Percentiles rank a stretch among this genome's conserved stretches.
Evolutionary conservation across 1,140 invertebrate genomes (phyloP).

Genomic region (Asbolus verrucosus): DNA sequence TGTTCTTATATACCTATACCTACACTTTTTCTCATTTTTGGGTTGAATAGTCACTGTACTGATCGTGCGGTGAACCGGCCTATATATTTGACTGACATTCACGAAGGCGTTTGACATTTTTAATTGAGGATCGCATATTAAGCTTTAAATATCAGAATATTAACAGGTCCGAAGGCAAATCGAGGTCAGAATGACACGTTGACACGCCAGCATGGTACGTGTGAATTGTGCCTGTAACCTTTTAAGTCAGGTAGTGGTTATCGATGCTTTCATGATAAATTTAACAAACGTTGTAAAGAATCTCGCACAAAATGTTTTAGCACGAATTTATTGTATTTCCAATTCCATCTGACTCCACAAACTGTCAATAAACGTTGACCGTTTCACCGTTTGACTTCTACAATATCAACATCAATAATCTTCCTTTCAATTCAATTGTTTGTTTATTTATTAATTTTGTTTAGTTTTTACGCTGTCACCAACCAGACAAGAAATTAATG

Average conservation of each 20-base stretch:
- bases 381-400: conserved; percentile 29
- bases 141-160: too few relatives aligned
- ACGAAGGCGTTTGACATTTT: not conserved
- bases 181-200: conserved; percentile 1
- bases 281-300: conserved; percentile 26
- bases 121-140: not conserved
- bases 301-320: conserved; percentile 10
- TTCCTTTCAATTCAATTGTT: conserved; percentile 32
- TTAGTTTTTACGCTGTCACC: conserved; percentile 12
- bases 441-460: conserved; percentile 39
- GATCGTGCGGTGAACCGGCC: too few relatives aligned
- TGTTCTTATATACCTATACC: too few relatives aligned
- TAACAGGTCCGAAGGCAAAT: conserved; percentile 6
- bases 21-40: too few relatives aligned
- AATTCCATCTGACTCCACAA: conserved; percentile 14
- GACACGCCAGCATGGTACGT: not conserved
- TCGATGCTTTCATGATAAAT: conserved; percentile 26
- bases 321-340: conserved; percentile 27
- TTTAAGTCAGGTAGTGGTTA: not conserved
- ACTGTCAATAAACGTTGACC: conserved; percentile 35
- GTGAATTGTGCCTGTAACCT: conserved; percentile 8
- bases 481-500: conserved; percentile 17
- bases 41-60: too few relatives aligned
- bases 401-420: conserved; percentile 39
- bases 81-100: too few relatives aligned